Conservation (phyloP, 2,888 invertebrate genomes). For the Nasonovia ribisnigri region DNA sequence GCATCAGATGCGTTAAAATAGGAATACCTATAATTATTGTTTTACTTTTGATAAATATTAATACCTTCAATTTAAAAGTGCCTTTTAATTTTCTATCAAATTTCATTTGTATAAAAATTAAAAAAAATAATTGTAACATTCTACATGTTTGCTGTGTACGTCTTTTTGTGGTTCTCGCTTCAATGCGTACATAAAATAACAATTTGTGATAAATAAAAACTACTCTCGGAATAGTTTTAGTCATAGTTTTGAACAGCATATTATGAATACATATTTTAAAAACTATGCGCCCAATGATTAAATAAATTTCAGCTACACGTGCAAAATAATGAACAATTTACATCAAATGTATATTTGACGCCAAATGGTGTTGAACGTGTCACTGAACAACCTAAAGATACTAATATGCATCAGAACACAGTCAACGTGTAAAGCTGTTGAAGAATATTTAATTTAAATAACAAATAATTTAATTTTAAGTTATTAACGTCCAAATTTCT, state of each 20-base stretch:
- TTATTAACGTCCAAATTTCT: conserved; percentile 23
- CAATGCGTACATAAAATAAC: background rate
- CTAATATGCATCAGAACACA: background rate
- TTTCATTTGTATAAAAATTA: too few species aligned
- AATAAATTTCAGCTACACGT: background rate
- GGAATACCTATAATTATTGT: background rate
- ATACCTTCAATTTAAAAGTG: too few species aligned
- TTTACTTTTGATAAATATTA: background rate
- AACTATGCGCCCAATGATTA: background rate
- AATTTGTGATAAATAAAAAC: background rate
- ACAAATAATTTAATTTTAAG: background rate
- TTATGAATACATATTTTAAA: background rate
- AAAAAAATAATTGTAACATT: too few species aligned
- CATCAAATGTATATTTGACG: background rate
- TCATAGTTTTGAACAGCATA: background rate
- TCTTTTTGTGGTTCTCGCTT: background rate
- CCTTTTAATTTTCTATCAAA: too few species aligned
- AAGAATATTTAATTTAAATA: conserved; percentile 10
- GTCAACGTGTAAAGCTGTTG: background rate
- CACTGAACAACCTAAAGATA: background rate
- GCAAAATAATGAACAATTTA: too few species aligned
- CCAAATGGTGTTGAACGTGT: background rate
- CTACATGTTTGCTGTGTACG: background rate
- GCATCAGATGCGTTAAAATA: background rate
- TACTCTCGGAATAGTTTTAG: background rate